A percentile compares a stretch with the other conserved stretches of the same genome.
phyloP scores from a whole-genome alignment of 2,113 vertebrate genomes.

The Larimichthys polyactis region DNA sequence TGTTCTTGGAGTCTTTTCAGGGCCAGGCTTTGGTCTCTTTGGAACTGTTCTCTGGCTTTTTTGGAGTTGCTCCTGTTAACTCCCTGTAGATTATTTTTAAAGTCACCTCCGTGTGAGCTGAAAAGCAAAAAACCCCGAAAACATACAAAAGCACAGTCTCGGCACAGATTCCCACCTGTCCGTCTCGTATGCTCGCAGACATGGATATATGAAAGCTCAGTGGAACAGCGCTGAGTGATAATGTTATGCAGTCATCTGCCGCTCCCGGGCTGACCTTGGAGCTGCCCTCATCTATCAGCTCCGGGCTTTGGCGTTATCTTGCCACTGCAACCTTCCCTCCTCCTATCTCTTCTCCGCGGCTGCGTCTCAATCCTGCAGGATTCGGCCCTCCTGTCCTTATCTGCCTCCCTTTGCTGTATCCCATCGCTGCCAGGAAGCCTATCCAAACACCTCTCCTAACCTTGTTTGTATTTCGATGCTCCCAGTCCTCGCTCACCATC shows the following conservation, averaged over 20 bases:
- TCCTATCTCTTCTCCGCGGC: constrained; percentile 22
- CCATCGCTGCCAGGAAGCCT: constrained; percentile 13
- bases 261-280: constrained; percentile 66
- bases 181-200: background rate
- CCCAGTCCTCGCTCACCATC: background rate
- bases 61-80: background rate
- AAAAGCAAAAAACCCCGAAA: background rate
- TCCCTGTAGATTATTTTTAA: background rate
- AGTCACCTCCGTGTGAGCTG: background rate
- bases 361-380: constrained; percentile 43
- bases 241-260: constrained; percentile 49
- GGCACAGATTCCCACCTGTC: background rate
- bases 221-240: constrained; percentile 23
- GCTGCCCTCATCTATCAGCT: constrained; percentile 65
- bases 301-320: constrained; percentile 53
- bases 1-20: background rate
- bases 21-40: background rate
- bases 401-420: constrained; percentile 27
- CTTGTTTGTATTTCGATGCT: background rate
- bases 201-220: background rate
- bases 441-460: constrained; percentile 5
- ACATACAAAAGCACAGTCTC: background rate
- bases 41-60: background rate
- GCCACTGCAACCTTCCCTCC: constrained; percentile 35
- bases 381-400: constrained; percentile 31